Evolutionary conservation across 1,140 invertebrate genomes (phyloP), one percentile per base, ranked within the genome.

Genomic region (Solenopsis fugax): DNA sequence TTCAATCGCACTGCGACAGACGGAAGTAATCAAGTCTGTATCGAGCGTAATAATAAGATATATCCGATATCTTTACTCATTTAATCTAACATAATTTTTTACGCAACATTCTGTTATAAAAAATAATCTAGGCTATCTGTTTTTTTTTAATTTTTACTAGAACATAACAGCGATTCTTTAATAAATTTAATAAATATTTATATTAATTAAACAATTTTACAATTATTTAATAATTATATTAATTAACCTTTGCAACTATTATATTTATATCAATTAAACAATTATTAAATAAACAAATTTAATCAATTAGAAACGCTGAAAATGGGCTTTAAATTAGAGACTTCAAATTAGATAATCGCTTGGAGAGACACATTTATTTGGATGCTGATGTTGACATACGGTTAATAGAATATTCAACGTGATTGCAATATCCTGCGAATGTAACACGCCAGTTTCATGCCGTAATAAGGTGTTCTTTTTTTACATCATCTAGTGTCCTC

Each of bases 11-110:
- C 52, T 67, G 24, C 21, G 50, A 60, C 41, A 37, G 48, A 81
- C 84, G 88, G 88, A 89, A 89, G 50, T 77, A 41, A 50, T 34
- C 21, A 48, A 82, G 41, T 80, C n/a, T 58, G 24, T 64, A n/a
- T 88, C 64, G 60, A 65, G 52, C 52, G 54, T 34, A 9, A 71
- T 84, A 73, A 82, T 71, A 48, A 18, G 71, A 58, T 58, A 81
- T 18, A 5, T 67, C 16, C 45, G 16, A 34, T 18, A 21, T 37
- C 21, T 60, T 48, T 84, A 12, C 9, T 5, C 0, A 5, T 16
- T 41, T 50, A 62, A 21, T 60, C 29, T 21, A 4, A 21, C 4
- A n/a, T 12, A 18, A 45, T 48, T 29, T 58, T 18, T 21, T 60
- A 37, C 10, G n/a, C 18, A 56, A 6, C 10, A 50, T 21, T 52